Evolutionary conservation across 2,797 vertebrate genomes (phyloP).

Genomic region (Labroides dimidiatus): DNA sequence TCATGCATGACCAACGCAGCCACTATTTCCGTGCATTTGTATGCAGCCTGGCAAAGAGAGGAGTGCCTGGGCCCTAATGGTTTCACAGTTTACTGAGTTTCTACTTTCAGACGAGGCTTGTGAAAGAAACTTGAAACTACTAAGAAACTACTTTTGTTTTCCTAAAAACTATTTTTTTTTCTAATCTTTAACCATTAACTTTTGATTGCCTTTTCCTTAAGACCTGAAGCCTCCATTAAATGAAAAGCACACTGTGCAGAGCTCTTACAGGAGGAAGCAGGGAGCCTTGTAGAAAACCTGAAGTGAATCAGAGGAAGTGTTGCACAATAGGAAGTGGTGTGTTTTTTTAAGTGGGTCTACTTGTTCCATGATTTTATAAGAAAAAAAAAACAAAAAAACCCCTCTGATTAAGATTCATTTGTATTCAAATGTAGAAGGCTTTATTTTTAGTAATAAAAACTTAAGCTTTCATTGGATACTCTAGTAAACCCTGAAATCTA

Average conservation of each 20-base stretch:
- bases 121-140: slow-evolving; percentile 30
- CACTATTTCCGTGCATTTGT: slow-evolving; percentile 47
- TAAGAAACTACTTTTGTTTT: background rate
- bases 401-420: too few relatives aligned
- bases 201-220: background rate
- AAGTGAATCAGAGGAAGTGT: slow-evolving; percentile 84
- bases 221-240: background rate
- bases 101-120: slow-evolving; percentile 31
- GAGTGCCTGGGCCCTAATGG: slow-evolving; percentile 30
- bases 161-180: background rate
- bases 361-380: slow-evolving; percentile 62
- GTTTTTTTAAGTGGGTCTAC: slow-evolving; percentile 30
- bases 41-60: slow-evolving; percentile 53
- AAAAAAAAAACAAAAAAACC: too few relatives aligned
- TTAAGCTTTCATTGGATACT: too few relatives aligned
- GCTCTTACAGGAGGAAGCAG: slow-evolving; percentile 45
- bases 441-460: too few relatives aligned
- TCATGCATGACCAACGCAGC: slow-evolving; percentile 52
- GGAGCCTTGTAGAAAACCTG: slow-evolving; percentile 62
- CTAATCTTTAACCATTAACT: too few relatives aligned
- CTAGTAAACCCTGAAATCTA: background rate
- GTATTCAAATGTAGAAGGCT: too few relatives aligned
- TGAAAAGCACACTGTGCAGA: slow-evolving; percentile 2
- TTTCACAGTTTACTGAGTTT: slow-evolving; percentile 47
- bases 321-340: slow-evolving; percentile 83